Conservation (phyloP, 30 jellyfish, hydroid and myxozoan species). For the Hydra vulgaris region DNA sequence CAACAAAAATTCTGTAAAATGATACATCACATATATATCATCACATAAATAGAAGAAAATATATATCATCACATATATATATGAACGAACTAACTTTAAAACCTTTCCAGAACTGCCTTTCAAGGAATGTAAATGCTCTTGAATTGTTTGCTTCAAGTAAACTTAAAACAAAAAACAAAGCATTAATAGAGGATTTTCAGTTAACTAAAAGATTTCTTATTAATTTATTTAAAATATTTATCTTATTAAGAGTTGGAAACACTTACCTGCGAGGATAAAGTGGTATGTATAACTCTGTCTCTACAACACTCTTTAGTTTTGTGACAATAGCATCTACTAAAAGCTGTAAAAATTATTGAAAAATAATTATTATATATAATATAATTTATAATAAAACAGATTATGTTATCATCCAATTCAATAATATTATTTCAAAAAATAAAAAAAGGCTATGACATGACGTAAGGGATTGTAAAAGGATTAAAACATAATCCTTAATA, state of each 20-base stretch:
- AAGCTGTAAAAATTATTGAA: constrained; percentile 21
- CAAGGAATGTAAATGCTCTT: constrained; percentile 60
- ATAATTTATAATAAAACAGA: too few species aligned
- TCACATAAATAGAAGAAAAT: too few species aligned
- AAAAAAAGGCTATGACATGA: too few species aligned
- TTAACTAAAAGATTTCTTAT: too few species aligned
- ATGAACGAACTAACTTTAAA: constrained; percentile 45
- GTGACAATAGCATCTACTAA: constrained; percentile 45
- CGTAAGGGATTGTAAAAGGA: too few species aligned
- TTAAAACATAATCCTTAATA: too few species aligned
- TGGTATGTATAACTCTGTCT: constrained; percentile 70
- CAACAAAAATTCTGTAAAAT: too few species aligned
- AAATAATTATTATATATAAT: too few species aligned
- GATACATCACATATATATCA: too few species aligned
- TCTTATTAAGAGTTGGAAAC: neutral
- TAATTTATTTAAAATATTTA: too few species aligned
- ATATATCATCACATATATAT: neutral
- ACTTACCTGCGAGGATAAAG: constrained; percentile 81
- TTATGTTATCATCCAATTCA: too few species aligned
- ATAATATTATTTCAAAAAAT: too few species aligned
- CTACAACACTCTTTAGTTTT: constrained; percentile 52
- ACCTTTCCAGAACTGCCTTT: constrained; percentile 90
- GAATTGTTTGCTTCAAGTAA: constrained; percentile 46
- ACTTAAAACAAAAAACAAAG: constrained; percentile 14
- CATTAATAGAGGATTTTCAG: neutral